phyloP scores from a whole-genome alignment of 1,140 invertebrate species.

The Temnothorax curvispinosus region DNA sequence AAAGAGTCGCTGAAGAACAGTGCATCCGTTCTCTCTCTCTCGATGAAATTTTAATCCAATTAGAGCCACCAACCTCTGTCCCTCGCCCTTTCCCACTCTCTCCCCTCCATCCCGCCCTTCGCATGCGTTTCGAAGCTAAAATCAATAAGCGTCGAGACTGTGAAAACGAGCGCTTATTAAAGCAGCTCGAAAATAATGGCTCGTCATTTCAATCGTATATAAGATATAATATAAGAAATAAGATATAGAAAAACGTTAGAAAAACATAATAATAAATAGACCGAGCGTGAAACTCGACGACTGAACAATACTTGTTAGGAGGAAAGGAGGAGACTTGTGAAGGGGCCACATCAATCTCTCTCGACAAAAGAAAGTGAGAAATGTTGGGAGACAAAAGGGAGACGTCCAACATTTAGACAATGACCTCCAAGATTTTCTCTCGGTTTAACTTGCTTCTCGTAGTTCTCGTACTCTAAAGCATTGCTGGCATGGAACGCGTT shows the following conservation, averaged over 20 bases:
- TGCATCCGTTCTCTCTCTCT: constrained; percentile 19
- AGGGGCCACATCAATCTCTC: not conserved
- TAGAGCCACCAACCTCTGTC: constrained; percentile 30
- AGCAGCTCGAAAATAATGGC: constrained; percentile 52
- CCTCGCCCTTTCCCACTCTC: not conserved
- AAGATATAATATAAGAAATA: not conserved
- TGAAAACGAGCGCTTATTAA: constrained; percentile 61
- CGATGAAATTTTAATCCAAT: constrained; percentile 74
- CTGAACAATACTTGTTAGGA: not conserved
- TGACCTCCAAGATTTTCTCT: not conserved
- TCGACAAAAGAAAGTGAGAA: constrained; percentile 1
- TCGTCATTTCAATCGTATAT: not conserved
- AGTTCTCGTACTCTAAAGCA: not conserved
- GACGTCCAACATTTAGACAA: not conserved
- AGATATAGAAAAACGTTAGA: not conserved
- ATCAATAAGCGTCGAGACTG: constrained; percentile 60
- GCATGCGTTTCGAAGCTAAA: constrained; percentile 49
- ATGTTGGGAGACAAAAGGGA: not conserved
- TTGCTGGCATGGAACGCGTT: not conserved
- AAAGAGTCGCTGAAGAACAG: constrained; percentile 27
- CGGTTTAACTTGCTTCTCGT: not conserved
- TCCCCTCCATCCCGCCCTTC: not conserved
- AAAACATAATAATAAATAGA: constrained; percentile 3
- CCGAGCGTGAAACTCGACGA: not conserved
- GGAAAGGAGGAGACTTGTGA: not conserved